These are phyloP conservation scores for Phthorimaea operculella DNA, from an alignment of 1,140 invertebrate genomes.

Conservation along the genomic window DNA sequence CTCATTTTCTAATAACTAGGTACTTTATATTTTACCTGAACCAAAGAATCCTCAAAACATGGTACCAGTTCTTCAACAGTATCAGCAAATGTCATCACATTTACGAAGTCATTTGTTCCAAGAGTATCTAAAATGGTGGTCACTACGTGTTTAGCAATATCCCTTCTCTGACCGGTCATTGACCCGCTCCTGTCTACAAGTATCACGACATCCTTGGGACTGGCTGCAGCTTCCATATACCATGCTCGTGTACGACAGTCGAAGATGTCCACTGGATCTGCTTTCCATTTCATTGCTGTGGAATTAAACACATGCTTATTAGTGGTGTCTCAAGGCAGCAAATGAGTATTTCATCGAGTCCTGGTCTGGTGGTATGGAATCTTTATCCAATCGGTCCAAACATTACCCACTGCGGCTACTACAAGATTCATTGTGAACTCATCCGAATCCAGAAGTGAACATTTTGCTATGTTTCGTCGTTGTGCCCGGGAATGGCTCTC, in stretches of 20 bases:
- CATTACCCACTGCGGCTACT: too few relatives aligned
- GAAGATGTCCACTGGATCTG: conserved; percentile 83
- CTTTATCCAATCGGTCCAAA: too few relatives aligned
- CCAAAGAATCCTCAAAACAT: conserved; percentile 89
- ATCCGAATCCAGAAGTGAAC: too few relatives aligned
- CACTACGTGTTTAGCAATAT: conserved; percentile 95
- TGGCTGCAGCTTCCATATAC: conserved; percentile 97
- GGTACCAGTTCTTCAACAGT: conserved; percentile 80
- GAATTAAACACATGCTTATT: conserved; percentile 2
- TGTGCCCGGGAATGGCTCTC: too few relatives aligned
- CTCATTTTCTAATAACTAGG: not conserved
- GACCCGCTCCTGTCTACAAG: conserved; percentile 95
- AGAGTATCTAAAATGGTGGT: conserved; percentile 96
- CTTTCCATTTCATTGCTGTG: conserved; percentile 74
- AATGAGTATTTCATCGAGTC: not conserved
- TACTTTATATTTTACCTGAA: conserved; percentile 73
- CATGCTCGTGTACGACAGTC: conserved; percentile 89
- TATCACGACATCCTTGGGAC: conserved; percentile 97
- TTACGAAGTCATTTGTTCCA: conserved; percentile 98
- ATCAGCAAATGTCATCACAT: conserved; percentile 90
- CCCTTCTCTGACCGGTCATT: conserved; percentile 93
- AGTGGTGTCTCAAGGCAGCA: not conserved
- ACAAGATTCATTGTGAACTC: too few relatives aligned
- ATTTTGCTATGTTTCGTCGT: too few relatives aligned
- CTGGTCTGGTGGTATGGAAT: too few relatives aligned